Conservation (phyloP, 2,797 vertebrate species). For the Gobio occitaniae region DNA sequence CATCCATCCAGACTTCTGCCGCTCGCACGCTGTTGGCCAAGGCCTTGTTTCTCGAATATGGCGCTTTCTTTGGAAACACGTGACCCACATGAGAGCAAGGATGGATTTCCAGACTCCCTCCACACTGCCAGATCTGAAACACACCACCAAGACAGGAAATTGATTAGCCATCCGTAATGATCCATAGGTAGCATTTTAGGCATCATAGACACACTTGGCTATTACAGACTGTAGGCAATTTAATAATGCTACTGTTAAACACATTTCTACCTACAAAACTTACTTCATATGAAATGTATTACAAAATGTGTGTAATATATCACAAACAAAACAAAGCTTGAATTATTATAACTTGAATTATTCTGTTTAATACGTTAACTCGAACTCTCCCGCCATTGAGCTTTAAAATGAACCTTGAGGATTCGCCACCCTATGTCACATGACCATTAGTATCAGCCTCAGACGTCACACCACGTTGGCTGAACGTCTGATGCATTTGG, state of each 20-base stretch:
- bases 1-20: slow-evolving; percentile 91
- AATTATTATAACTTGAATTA: background rate
- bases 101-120: slow-evolving; percentile 92
- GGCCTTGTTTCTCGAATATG: slow-evolving; percentile 86
- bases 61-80: slow-evolving; percentile 87
- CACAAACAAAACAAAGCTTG: background rate
- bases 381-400: background rate
- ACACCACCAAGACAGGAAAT: background rate
- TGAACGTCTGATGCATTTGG: too few species aligned
- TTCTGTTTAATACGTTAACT: background rate
- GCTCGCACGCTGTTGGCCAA: slow-evolving; percentile 88
- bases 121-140: slow-evolving; percentile 94
- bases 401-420: background rate
- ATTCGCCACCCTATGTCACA: background rate
- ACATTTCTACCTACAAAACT: too few species aligned
- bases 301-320: background rate
- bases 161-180: background rate
- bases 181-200: background rate
- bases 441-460: background rate
- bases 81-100: slow-evolving; percentile 93
- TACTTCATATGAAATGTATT: too few species aligned
- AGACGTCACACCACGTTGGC: too few species aligned
- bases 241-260: too few species aligned
- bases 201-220: background rate
- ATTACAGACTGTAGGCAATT: too few species aligned